Percentiles rank a stretch among this genome's conserved stretches.
Evolutionary conservation across 2,797 vertebrate species (phyloP).

Genomic region (Tapirus indicus): DNA sequence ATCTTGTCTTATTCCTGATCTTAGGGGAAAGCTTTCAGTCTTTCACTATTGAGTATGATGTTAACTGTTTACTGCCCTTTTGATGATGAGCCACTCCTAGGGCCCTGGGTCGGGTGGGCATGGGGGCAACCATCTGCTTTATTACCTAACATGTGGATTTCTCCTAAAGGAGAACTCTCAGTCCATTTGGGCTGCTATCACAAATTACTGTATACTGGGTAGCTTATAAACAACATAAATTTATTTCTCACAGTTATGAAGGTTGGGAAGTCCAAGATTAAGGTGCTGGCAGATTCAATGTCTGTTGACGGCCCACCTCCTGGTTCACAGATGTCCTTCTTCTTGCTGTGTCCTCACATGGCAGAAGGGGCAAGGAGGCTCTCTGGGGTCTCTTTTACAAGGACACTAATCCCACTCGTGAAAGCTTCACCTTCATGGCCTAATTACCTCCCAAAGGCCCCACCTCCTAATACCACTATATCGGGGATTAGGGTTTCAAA

Average conservation of each 20-base stretch:
- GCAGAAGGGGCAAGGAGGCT: not conserved
- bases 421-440: not conserved
- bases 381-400: not conserved
- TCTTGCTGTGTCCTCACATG: not conserved
- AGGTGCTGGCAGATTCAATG: not conserved
- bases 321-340: not conserved
- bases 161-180: constrained; percentile 42
- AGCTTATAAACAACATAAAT: constrained; percentile 1
- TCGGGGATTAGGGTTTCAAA: not conserved
- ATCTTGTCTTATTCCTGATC: not conserved
- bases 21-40: not conserved
- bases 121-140: constrained; percentile 49
- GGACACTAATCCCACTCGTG: not conserved
- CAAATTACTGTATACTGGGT: not conserved
- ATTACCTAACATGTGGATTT: constrained; percentile 57
- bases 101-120: not conserved
- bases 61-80: not conserved
- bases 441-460: not conserved
- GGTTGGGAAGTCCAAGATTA: not conserved
- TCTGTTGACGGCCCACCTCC: not conserved
- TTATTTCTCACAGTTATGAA: not conserved
- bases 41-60: not conserved
- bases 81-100: constrained; percentile 8
- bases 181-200: not conserved
- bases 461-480: not conserved